Evolutionary conservation across 2,113 vertebrate species (phyloP).

Genomic region (Python bivittatus): DNA sequence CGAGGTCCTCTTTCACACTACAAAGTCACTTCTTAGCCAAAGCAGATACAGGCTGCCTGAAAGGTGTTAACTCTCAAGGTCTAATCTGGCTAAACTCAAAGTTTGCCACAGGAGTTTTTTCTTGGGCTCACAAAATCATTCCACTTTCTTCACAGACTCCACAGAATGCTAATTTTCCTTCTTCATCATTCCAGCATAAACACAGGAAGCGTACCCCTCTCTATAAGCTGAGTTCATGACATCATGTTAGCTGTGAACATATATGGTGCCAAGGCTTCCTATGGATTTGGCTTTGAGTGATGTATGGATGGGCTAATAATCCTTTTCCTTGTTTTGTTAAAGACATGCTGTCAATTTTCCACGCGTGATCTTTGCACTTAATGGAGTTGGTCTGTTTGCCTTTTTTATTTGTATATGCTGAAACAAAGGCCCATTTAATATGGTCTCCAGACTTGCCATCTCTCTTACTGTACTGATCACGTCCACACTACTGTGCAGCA

Average conservation of each 20-base stretch:
- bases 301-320: not conserved
- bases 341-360: not conserved
- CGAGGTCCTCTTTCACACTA: conserved; percentile 39
- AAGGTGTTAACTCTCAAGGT: not conserved
- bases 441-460: not conserved
- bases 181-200: not conserved
- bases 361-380: not conserved
- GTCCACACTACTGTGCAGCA: not conserved
- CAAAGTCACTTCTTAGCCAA: not conserved
- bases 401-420: not conserved
- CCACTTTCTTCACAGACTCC: not conserved
- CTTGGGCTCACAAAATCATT: not conserved
- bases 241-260: not conserved
- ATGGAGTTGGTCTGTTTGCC: not conserved
- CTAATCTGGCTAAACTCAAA: not conserved
- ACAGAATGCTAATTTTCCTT: not conserved
- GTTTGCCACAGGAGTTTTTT: not conserved
- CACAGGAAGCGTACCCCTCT: not conserved
- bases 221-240: not conserved
- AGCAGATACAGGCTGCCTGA: conserved; percentile 47
- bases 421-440: not conserved
- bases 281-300: not conserved
- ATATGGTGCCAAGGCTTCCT: not conserved
- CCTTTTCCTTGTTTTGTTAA: not conserved
- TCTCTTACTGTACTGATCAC: not conserved